Conservation (phyloP, 2,888 invertebrate species). For the Cosmorhoe ocellata region DNA sequence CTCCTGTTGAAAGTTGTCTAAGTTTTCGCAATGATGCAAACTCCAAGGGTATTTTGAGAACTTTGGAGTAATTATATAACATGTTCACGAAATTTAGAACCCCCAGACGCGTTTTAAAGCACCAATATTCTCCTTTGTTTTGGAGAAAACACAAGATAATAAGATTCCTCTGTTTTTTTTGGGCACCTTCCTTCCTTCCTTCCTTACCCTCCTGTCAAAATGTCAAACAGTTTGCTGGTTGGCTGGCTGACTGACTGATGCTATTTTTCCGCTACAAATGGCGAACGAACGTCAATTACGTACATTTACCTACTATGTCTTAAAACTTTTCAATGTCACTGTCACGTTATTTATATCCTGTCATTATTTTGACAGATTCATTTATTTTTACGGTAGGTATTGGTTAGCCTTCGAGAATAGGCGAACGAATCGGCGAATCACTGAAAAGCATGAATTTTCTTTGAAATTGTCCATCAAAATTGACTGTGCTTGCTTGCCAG, state of each 20-base stretch:
- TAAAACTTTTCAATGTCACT: conserved; percentile 7
- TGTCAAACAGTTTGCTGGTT: no score
- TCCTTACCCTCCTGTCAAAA: no score
- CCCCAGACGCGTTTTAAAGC: no score
- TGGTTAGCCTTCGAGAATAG: conserved; percentile 37
- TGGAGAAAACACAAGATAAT: no score
- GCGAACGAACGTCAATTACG: no score
- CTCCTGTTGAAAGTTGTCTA: conserved; percentile 30
- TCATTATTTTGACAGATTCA: neutral
- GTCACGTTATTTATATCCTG: neutral
- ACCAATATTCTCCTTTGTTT: no score
- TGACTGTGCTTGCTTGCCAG: conserved; percentile 64
- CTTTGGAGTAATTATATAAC: conserved; percentile 51
- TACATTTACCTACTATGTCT: no score
- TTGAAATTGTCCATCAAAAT: conserved; percentile 66
- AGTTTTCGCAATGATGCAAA: conserved; percentile 46
- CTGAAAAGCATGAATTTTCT: conserved; percentile 61
- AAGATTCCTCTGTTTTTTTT: no score
- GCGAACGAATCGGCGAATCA: conserved; percentile 50
- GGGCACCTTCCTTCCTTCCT: no score
- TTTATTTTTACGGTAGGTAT: conserved; percentile 4
- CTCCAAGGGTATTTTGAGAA: conserved; percentile 51
- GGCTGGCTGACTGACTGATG: no score
- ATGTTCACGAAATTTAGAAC: conserved; percentile 33
- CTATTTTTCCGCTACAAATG: no score